A percentile compares a stretch with the other conserved stretches of the same genome.
These are phyloP conservation scores for Ceryle rudis DNA, from an alignment of 2,797 vertebrate genomes.

Conservation along the genomic window DNA sequence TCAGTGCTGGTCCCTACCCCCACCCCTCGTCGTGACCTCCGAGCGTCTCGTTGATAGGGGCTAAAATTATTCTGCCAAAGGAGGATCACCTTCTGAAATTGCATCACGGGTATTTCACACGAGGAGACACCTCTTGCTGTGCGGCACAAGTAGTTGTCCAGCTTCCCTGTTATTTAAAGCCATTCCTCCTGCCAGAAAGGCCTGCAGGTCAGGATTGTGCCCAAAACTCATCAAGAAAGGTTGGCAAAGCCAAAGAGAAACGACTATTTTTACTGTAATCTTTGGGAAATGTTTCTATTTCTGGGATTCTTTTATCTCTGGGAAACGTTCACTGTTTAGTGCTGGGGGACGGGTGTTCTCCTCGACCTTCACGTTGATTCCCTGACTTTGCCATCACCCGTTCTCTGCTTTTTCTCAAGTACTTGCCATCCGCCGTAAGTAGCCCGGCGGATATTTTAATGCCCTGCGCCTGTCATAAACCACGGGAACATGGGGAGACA, in stretches of 20 bases:
- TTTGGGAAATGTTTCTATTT: not conserved
- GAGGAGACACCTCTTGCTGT: not conserved
- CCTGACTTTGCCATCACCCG: not conserved
- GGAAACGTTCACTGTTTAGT: not conserved
- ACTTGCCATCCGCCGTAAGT: not conserved
- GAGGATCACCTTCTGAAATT: not conserved
- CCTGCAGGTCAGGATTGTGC: not conserved
- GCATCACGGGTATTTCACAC: not conserved
- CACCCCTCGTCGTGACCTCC: accelerated
- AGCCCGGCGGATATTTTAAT: not conserved
- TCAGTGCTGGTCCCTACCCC: not conserved
- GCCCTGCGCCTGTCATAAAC: not conserved
- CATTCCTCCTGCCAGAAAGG: not conserved
- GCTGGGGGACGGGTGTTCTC: accelerated
- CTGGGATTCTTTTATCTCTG: not conserved
- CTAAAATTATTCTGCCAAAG: not conserved
- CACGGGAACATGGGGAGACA: not conserved
- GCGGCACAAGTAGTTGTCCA: not conserved
- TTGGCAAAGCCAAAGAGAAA: not conserved
- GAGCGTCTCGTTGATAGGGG: not conserved
- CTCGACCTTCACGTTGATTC: not conserved
- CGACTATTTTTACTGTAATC: not conserved
- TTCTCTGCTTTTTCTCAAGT: not conserved
- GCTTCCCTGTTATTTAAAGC: not conserved
- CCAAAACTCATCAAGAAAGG: not conserved